Conservation (phyloP, 2,888 invertebrate species). For the Smittia sp. region DNA sequence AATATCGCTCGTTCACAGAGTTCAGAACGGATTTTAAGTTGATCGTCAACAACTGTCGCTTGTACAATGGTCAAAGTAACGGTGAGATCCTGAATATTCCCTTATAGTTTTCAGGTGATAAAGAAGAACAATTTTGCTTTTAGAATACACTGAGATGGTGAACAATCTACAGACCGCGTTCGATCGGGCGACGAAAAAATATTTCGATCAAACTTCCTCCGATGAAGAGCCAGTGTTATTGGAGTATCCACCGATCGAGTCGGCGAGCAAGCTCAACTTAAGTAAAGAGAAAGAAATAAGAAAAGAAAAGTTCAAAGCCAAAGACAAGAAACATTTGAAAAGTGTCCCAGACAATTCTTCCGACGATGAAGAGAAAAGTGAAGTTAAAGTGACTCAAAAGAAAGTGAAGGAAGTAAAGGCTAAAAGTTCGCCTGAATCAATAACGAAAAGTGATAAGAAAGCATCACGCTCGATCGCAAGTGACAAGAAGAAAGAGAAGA, state of each 20-base stretch:
- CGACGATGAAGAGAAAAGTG: slow-evolving; percentile 35
- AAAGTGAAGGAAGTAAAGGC: slow-evolving; percentile 36
- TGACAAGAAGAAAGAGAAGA: slow-evolving; percentile 22
- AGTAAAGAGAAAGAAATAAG: slow-evolving; percentile 29
- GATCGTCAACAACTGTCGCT: slow-evolving; percentile 87
- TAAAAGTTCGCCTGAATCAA: slow-evolving; percentile 44
- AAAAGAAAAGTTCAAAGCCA: slow-evolving; percentile 21
- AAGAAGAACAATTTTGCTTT: slow-evolving; percentile 4
- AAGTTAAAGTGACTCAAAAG: slow-evolving; percentile 43
- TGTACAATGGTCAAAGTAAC: slow-evolving; percentile 90
- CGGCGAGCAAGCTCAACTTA: neutral
- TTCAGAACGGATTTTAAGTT: slow-evolving; percentile 86
- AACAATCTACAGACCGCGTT: slow-evolving; percentile 78
- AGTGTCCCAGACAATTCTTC: neutral
- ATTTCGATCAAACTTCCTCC: slow-evolving; percentile 76
- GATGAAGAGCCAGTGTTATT: slow-evolving; percentile 64
- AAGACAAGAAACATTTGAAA: slow-evolving; percentile 41
- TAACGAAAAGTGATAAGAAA: slow-evolving; percentile 45
- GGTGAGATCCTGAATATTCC: slow-evolving; percentile 58
- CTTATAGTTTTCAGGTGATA: slow-evolving; percentile 7
- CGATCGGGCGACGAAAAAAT: slow-evolving; percentile 76
- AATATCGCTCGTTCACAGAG: slow-evolving; percentile 74
- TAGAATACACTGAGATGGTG: slow-evolving; percentile 87
- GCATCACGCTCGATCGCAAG: neutral
- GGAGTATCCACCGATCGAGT: slow-evolving; percentile 59